Evolutionary conservation across 2,888 invertebrate species (phyloP).

Genomic region (Glaucopsyche alexis): DNA sequence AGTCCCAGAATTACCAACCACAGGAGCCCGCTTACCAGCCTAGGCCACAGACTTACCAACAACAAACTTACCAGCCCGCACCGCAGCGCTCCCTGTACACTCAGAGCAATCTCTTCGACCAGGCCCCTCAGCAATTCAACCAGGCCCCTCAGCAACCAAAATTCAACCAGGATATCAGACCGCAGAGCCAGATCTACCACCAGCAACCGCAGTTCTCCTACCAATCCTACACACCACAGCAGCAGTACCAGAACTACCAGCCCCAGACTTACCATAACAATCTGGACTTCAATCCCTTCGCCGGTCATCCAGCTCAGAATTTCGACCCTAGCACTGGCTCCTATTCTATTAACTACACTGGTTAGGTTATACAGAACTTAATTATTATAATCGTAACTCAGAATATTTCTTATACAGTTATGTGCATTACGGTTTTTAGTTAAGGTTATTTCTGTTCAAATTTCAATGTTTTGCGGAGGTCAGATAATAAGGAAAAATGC

Average conservation of each 20-base stretch:
- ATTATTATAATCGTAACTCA: neutral
- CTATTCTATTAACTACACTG: slow-evolving; percentile 87
- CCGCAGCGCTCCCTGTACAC: slow-evolving; percentile 47
- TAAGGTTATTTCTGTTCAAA: neutral
- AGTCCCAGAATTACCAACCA: slow-evolving; percentile 40
- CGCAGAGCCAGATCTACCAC: slow-evolving; percentile 68
- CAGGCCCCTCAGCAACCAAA: slow-evolving; percentile 49
- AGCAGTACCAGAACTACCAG: slow-evolving; percentile 51
- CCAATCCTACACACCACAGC: slow-evolving; percentile 62
- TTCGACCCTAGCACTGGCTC: slow-evolving; percentile 87
- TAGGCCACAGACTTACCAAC: slow-evolving; percentile 44
- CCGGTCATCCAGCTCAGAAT: slow-evolving; percentile 86
- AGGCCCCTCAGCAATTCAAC: slow-evolving; percentile 14
- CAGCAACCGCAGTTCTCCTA: slow-evolving; percentile 69
- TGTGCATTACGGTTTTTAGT: neutral
- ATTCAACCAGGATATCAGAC: slow-evolving; percentile 56
- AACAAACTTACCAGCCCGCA: slow-evolving; percentile 41
- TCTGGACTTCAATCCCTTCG: slow-evolving; percentile 72
- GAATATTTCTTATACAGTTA: neutral
- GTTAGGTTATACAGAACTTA: slow-evolving; percentile 51
- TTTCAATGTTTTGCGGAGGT: slow-evolving; percentile 1
- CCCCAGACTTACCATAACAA: slow-evolving; percentile 52
- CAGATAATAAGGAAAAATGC: neutral
- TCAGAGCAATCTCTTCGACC: slow-evolving; percentile 49
- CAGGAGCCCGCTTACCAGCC: slow-evolving; percentile 42